Evolutionary conservation across 2,888 invertebrate species (phyloP).

Genomic region (Tribolium freemani): DNA sequence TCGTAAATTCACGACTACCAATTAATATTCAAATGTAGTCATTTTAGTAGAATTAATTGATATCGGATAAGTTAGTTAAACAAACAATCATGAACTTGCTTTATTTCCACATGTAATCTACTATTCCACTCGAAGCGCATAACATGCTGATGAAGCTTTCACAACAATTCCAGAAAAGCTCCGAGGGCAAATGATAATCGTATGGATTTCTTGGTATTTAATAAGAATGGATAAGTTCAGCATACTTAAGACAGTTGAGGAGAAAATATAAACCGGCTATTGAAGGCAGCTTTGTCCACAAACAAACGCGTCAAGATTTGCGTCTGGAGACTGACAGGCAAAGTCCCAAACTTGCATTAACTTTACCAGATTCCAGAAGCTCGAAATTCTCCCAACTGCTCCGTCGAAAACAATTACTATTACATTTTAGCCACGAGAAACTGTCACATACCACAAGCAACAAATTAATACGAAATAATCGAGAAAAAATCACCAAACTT

Average conservation of each 20-base stretch:
- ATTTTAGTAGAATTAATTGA: constrained; percentile 41
- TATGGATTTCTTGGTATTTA: constrained; percentile 40
- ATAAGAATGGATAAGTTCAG: constrained; percentile 42
- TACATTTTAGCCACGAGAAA: constrained; percentile 30
- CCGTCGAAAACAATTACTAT: constrained; percentile 40
- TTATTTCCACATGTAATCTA: not conserved
- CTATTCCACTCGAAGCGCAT: not conserved
- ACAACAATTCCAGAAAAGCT: constrained; percentile 11
- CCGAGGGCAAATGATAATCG: constrained; percentile 17
- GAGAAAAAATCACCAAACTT: not conserved
- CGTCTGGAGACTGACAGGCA: constrained; percentile 41
- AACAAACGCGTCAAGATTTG: constrained; percentile 38
- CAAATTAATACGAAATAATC: constrained; percentile 3
- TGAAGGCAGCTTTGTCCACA: constrained; percentile 42
- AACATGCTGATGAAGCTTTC: constrained; percentile 1
- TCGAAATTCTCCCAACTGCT: constrained; percentile 37
- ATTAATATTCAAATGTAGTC: constrained; percentile 43
- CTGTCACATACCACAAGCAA: constrained; percentile 26
- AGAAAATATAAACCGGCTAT: constrained; percentile 37
- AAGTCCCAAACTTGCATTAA: constrained; percentile 38
- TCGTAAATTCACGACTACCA: constrained; percentile 29
- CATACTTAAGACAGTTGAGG: constrained; percentile 42
- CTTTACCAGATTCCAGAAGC: constrained; percentile 40
- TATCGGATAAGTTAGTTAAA: constrained; percentile 30
- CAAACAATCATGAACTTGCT: constrained; percentile 11